Evolutionary conservation across 2,113 vertebrate species (phyloP).

Genomic region (Thunnus thynnus): DNA sequence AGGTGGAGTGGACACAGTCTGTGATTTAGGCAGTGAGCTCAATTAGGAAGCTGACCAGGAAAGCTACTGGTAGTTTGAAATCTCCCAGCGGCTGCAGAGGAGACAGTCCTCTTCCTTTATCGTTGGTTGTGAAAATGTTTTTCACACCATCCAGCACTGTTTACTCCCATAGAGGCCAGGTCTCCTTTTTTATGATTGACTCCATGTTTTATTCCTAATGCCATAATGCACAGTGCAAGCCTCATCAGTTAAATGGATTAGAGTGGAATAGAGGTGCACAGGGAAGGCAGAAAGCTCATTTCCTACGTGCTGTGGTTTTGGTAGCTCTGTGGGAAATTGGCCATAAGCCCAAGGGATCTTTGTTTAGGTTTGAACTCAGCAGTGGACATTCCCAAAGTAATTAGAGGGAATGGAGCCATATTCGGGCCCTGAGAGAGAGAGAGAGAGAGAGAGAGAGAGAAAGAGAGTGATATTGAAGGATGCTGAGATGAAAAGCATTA

Average conservation of each 20-base stretch:
- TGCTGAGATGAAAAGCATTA: constrained; percentile 29
- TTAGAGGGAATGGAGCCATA: constrained; percentile 3
- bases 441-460: neutral
- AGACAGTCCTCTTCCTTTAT: neutral
- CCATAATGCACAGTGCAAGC: neutral
- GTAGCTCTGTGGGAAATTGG: constrained; percentile 25
- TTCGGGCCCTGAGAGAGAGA: neutral
- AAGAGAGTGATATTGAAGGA: neutral
- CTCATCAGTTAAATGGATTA: constrained; percentile 28
- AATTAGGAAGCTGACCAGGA: neutral
- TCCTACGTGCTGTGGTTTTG: neutral
- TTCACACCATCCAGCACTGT: neutral
- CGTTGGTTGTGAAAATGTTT: neutral
- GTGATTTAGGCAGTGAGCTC: constrained; percentile 7
- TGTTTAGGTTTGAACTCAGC: neutral
- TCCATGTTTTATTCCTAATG: neutral
- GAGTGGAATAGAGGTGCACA: neutral
- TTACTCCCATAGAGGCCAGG: neutral
- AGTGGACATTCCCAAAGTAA: constrained; percentile 20
- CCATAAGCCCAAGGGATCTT: constrained; percentile 15
- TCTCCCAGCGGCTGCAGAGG: neutral
- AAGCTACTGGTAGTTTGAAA: neutral
- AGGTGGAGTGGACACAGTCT: neutral
- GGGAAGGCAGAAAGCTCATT: neutral
- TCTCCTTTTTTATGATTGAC: constrained; percentile 2